phyloP scores from a whole-genome alignment of 2,113 vertebrate species.

The human region DNA sequence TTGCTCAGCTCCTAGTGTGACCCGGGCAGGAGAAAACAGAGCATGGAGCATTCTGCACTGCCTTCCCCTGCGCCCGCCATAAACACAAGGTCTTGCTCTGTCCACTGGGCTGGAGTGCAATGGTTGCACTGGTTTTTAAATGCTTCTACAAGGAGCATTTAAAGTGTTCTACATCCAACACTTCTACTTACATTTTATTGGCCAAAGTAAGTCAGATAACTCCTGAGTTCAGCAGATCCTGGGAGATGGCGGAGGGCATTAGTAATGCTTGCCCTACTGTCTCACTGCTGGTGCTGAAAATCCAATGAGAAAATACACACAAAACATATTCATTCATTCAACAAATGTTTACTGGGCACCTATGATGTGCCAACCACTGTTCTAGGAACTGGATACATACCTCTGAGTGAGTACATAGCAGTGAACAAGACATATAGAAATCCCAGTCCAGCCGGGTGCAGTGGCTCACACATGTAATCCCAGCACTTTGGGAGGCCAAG shows the following conservation, averaged over 20 bases:
- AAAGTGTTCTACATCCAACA: background rate
- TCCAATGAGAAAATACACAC: background rate
- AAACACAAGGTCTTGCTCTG: too few relatives aligned
- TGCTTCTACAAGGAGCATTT: background rate
- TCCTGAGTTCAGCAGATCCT: background rate
- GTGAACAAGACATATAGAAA: background rate
- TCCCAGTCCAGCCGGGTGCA: accelerated
- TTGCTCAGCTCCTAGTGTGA: background rate
- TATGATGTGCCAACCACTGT: background rate
- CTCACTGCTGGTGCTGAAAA: background rate
- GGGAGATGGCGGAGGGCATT: background rate
- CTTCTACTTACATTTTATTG: background rate
- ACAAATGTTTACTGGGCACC: background rate
- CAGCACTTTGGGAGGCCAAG: too few relatives aligned
- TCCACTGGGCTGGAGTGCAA: too few relatives aligned
- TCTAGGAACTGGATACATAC: background rate
- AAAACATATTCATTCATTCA: background rate
- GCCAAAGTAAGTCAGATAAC: background rate
- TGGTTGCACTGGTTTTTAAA: background rate
- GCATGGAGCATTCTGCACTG: background rate
- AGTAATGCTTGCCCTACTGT: background rate
- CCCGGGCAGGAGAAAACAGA: background rate
- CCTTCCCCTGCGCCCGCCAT: too few relatives aligned
- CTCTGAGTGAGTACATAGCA: background rate
- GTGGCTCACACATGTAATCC: too few relatives aligned